A percentile compares a stretch with the other conserved stretches of the same genome.
phyloP scores from a whole-genome alignment of 2,888 invertebrate species.

The Selenia dentaria region DNA sequence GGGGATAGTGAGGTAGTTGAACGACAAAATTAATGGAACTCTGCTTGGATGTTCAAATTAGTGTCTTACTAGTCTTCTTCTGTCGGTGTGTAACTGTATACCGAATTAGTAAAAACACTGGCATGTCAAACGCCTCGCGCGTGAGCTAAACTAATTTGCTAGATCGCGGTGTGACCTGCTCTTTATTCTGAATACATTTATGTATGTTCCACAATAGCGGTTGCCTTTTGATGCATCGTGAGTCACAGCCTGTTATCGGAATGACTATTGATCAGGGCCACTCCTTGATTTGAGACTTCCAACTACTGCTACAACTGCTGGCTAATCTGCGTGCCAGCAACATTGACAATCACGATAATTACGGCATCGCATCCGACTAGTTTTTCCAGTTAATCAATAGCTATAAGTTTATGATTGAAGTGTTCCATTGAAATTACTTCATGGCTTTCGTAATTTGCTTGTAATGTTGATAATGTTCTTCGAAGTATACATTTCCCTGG shows the following conservation, averaged over 20 bases:
- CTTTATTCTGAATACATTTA: too few relatives aligned
- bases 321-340: conserved; percentile 6
- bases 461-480: conserved; percentile 2
- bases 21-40: too few relatives aligned
- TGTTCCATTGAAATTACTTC: conserved; percentile 12
- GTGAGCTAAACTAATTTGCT: too few relatives aligned
- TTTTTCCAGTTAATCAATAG: conserved; percentile 11
- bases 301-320: conserved; percentile 10
- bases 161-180: too few relatives aligned
- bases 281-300: conserved; percentile 54
- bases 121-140: too few relatives aligned
- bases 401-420: neutral
- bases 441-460: neutral
- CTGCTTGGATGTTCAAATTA: too few relatives aligned
- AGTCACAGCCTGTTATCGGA: conserved; percentile 47
- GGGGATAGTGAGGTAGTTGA: too few relatives aligned
- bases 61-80: too few relatives aligned
- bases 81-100: too few relatives aligned
- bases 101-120: too few relatives aligned
- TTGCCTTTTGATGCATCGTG: conserved; percentile 39
- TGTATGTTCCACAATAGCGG: too few relatives aligned
- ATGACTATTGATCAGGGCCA: conserved; percentile 58
- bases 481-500: neutral
- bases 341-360: conserved; percentile 44
- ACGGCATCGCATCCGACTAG: conserved; percentile 29